phyloP scores from a whole-genome alignment of 2,797 vertebrate genomes.

The Oophaga sylvatica region DNA sequence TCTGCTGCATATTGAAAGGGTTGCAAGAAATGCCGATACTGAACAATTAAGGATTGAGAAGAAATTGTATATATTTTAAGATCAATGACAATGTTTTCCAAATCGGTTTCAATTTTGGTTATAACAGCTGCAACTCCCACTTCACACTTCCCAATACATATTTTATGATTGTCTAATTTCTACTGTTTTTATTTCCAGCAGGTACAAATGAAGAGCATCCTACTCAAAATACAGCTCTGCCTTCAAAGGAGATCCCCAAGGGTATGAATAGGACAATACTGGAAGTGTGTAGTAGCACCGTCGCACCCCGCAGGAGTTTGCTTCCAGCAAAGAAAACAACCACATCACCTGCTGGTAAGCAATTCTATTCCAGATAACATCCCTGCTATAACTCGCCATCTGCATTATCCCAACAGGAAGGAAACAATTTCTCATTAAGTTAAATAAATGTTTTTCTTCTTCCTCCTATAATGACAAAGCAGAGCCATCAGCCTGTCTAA shows the following conservation, averaged over 20 bases:
- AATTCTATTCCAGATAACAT: conserved; percentile 32
- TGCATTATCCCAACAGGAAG: conserved; percentile 33
- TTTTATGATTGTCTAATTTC: conserved; percentile 71
- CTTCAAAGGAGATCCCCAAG: conserved; percentile 74
- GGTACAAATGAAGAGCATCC: conserved; percentile 82
- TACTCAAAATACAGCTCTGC: conserved; percentile 69
- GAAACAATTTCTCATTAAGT: conserved; percentile 28
- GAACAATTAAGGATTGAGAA: background rate
- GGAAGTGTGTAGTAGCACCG: conserved; percentile 71
- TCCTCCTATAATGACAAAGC: conserved; percentile 29
- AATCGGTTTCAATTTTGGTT: background rate
- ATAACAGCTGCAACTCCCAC: conserved; percentile 40
- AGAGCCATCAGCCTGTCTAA: background rate
- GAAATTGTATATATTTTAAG: background rate
- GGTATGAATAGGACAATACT: conserved; percentile 68
- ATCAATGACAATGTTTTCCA: background rate
- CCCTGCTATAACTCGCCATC: background rate
- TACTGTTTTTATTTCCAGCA: conserved; percentile 66
- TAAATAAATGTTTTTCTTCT: background rate
- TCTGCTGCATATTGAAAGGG: too few relatives aligned
- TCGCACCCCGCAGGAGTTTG: conserved; percentile 79
- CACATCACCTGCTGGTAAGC: conserved; percentile 78
- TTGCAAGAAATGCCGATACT: background rate
- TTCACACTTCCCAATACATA: conserved; percentile 59
- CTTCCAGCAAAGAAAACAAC: conserved; percentile 81